These are phyloP conservation scores for Pseudotriccus pelzelni DNA, from an alignment of 2,797 vertebrate species.

Conservation along the genomic window DNA sequence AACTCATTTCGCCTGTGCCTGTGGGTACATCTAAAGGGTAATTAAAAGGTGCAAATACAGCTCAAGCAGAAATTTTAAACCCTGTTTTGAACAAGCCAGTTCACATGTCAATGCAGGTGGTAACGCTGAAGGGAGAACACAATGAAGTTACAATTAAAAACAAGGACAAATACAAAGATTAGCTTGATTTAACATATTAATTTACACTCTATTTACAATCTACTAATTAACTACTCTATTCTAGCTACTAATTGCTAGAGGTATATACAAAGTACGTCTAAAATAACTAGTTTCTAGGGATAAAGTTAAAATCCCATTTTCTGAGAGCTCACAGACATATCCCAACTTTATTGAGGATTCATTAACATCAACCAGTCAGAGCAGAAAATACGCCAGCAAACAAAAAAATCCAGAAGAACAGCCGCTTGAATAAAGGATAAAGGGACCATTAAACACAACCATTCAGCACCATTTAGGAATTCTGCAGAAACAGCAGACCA, in stretches of 20 bases:
- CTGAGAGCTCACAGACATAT: neutral
- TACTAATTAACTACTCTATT: neutral
- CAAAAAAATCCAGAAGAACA: neutral
- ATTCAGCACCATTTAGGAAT: constrained; percentile 35
- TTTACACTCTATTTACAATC: neutral
- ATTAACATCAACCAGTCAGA: neutral
- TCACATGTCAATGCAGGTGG: neutral
- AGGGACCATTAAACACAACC: neutral
- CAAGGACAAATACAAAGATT: neutral
- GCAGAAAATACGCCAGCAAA: neutral
- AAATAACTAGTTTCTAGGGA: neutral
- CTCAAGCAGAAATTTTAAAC: neutral
- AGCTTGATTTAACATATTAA: neutral
- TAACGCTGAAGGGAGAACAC: neutral
- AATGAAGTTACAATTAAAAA: neutral
- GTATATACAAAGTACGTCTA: neutral
- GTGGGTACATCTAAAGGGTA: neutral
- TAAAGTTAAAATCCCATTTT: neutral
- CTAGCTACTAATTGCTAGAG: neutral
- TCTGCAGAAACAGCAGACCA: constrained; percentile 29
- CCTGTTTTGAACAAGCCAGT: neutral
- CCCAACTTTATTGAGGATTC: neutral
- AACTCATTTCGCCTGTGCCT: neutral
- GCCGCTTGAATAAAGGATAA: constrained; percentile 1
- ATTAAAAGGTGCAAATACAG: neutral